Base-by-base conservation (phyloP, 92 coral and sea anemone species). In the Palythoa heliodiscus region DNA sequence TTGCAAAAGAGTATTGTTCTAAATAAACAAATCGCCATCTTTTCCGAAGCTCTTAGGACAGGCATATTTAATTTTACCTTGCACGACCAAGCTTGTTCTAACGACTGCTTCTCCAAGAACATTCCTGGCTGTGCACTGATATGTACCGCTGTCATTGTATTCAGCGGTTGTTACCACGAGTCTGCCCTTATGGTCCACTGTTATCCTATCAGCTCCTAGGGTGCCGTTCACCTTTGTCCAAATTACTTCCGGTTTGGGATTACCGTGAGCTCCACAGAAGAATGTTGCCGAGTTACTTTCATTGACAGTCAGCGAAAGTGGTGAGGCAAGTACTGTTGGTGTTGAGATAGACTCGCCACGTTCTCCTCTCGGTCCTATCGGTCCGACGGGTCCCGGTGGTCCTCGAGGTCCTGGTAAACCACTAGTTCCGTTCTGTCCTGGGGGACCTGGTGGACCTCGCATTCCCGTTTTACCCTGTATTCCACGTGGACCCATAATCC, bases 221-320 rank as follows among this genome's bases (percentile, higher is more conserved):
- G 63, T 19, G 24, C 78, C 61, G 19, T 50, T 74, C 12, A 74
- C 78, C 3, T 47, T 74, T 74, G 25, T 74, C 78, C 78, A 74
- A 11, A 16, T n/a, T 5, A 74, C 17, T 48, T 43, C 38, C 58
- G 78, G 78, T 43, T 50, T 74, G 20, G 78, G 78, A 24, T 74
- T 74, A 17, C 78, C 78, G 1, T 10, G 57, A 5, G 35, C 60
- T 23, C 37, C 35, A 48, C 78, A 74, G 58, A 19, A 74, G 13
- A 74, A 48, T 2, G 78, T 50, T 2, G 78, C 64, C 2, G 55
- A 48, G 58, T 74, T 7, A 4, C 35, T 43, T 74, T 74, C 40
- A 20, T 74, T 74, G 37, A 74, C 78, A 43, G 78, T 74, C 17
- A 74, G 13, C 37, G 37, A 52, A 43, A 23, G 6, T 52, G 61